Conservation (phyloP, 2,888 invertebrate species). For the Morpho deidamia region DNA sequence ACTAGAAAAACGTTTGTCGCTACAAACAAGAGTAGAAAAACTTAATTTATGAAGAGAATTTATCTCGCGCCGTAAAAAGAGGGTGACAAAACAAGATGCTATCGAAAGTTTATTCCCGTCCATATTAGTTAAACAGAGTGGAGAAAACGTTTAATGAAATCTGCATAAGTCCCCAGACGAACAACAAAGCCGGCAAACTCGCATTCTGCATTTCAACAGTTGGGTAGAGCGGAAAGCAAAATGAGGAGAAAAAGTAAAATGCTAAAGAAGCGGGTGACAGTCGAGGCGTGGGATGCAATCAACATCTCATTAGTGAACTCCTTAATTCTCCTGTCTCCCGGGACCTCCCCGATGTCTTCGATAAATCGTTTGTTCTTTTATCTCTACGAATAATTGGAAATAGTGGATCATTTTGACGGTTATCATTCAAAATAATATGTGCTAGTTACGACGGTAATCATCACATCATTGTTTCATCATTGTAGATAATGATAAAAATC, state of each 20-base stretch:
- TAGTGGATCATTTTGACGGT: no score
- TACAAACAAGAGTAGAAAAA: slow-evolving; percentile 17
- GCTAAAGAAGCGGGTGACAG: slow-evolving; percentile 53
- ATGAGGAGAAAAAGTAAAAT: slow-evolving; percentile 33
- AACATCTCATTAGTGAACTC: slow-evolving; percentile 72
- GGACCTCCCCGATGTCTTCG: slow-evolving; percentile 55
- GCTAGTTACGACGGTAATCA: no score
- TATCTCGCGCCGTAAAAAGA: slow-evolving; percentile 19
- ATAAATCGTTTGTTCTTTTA: slow-evolving; percentile 55
- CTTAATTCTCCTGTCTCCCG: slow-evolving; percentile 61
- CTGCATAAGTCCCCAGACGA: slow-evolving; percentile 41
- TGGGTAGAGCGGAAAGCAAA: slow-evolving; percentile 37
- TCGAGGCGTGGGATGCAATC: slow-evolving; percentile 64
- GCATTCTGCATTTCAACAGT: slow-evolving; percentile 56
- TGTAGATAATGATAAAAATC: no score
- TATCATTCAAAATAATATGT: no score
- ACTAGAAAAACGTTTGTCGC: slow-evolving; percentile 14
- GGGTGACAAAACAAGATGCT: slow-evolving; percentile 29
- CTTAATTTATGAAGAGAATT: slow-evolving; percentile 20
- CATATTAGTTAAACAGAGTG: slow-evolving; percentile 30
- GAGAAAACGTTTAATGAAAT: slow-evolving; percentile 41
- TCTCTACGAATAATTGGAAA: no score
- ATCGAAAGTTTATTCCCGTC: slow-evolving; percentile 30
- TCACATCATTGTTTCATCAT: no score
- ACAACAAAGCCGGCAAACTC: slow-evolving; percentile 49